Percentiles rank a stretch among this genome's conserved stretches.
Evolutionary conservation across 2,888 invertebrate genomes (phyloP).

Genomic region (Drosophila gaucha): DNA sequence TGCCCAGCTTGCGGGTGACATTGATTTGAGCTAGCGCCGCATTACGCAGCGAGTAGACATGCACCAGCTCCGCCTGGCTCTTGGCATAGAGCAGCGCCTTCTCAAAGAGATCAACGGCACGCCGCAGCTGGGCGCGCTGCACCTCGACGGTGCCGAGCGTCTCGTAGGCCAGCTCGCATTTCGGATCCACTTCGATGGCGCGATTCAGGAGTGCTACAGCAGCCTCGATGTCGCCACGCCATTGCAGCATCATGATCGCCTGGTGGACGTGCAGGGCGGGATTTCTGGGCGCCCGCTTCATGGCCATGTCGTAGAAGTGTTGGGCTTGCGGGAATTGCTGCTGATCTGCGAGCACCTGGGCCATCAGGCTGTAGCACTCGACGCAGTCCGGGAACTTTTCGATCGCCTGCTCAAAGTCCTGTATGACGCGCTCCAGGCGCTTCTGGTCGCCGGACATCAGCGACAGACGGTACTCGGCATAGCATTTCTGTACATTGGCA

Average conservation of each 20-base stretch:
- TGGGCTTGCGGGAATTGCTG: conserved; percentile 94
- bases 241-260: conserved; percentile 93
- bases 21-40: conserved; percentile 95
- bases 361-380: conserved; percentile 95
- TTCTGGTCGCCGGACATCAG: conserved; percentile 87
- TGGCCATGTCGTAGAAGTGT: conserved; percentile 91
- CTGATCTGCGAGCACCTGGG: conserved; percentile 95
- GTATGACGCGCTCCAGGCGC: conserved; percentile 88
- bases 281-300: conserved; percentile 93
- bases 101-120: conserved; percentile 94
- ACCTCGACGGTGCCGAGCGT: conserved; percentile 97
- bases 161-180: conserved; percentile 97
- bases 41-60: conserved; percentile 94
- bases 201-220: conserved; percentile 91
- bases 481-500: conserved; percentile 95
- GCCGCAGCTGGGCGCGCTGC: conserved; percentile 92
- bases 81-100: conserved; percentile 94
- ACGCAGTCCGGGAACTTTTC: conserved; percentile 93
- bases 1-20: conserved; percentile 91
- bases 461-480: conserved; percentile 92
- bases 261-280: conserved; percentile 95
- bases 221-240: conserved; percentile 92
- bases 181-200: conserved; percentile 94
- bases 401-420: conserved; percentile 90
- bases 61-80: conserved; percentile 95